Evolutionary conservation across 2,888 invertebrate genomes (phyloP).

Genomic region (Drosophila antonietae): DNA sequence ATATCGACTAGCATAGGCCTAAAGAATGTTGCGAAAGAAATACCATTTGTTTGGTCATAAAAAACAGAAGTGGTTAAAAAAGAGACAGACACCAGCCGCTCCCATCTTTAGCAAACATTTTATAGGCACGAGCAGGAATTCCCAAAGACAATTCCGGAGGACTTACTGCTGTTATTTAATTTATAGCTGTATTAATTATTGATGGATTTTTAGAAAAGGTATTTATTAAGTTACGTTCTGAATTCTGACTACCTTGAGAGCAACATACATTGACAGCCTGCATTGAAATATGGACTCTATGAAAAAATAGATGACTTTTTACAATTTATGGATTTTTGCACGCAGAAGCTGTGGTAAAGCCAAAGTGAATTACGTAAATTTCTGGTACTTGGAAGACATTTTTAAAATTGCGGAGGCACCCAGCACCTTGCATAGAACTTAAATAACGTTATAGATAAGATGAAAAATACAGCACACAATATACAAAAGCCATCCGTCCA

Average conservation of each 20-base stretch:
- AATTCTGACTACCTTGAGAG: neutral
- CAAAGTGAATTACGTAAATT: slow-evolving; percentile 34
- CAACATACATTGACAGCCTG: slow-evolving; percentile 1
- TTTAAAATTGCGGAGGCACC: slow-evolving; percentile 50
- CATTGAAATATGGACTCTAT: slow-evolving; percentile 4
- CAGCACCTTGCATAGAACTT: slow-evolving; percentile 56
- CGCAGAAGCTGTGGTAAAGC: neutral
- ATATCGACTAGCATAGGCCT: neutral
- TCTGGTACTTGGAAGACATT: slow-evolving; percentile 50
- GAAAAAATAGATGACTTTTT: slow-evolving; percentile 23
- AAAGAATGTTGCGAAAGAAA: neutral
- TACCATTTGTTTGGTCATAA: neutral
- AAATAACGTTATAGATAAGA: slow-evolving; percentile 63
- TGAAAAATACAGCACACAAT: neutral
- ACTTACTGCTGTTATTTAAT: slow-evolving; percentile 11
- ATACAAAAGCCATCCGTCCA: neutral
- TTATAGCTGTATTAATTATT: slow-evolving; percentile 50
- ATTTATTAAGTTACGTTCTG: slow-evolving; percentile 28
- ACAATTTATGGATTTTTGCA: slow-evolving; percentile 28
- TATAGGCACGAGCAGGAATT: slow-evolving; percentile 11
- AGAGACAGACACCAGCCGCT: neutral
- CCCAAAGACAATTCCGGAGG: slow-evolving; percentile 3
- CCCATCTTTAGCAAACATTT: neutral
- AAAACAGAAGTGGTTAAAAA: neutral
- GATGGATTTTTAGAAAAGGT: slow-evolving; percentile 16